Evolutionary conservation across 2,113 vertebrate species (phyloP), one percentile per base, ranked within the genome.

Genomic region (Macroglossus sobrinus): DNA sequence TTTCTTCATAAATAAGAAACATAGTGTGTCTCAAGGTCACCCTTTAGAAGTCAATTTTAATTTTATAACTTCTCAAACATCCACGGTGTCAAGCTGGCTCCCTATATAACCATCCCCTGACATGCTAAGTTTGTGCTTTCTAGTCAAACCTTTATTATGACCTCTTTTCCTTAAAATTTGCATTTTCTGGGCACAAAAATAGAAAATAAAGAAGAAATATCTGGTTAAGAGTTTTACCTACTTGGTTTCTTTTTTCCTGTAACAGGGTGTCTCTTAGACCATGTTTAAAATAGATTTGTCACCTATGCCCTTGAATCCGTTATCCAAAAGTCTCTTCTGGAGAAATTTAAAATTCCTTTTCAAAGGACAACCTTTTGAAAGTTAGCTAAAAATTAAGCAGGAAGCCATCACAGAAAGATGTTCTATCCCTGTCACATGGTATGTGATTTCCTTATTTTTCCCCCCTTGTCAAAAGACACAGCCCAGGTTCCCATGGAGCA

Each of bases 321-420:
- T 40, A 4, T 84, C 69, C n/a, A 94, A 53, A 82, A 59, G 40
- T 57, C 95, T 69, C 64, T 84, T 84, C 40, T 30, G 26, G 64
- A 92, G 66, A 97, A 97, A 92, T 85, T 43, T 89, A 75, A 6
- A 71, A 96, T 89, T 90, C 80, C 33, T 7, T 88, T 94, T 86
- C 82, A 75, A 79, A 94, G 40, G 57, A 59, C 22, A 87, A 76
- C 40, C 89, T 86, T 85, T 21, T 81, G 35, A 95, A 75, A n/a
- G 53, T 76, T 35, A 72, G 24, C 47, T 78, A 28, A 24, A 84
- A 26, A 89, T 28, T 3, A 71, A 53, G 45, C 9, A 76, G n/a
- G 14, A 33, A 89, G 24, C 50, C 63, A 47, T 59, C 82, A 82
- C n/a, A 19, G 8, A 47, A 40, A 89, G 57, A 69, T 45, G n/a